Evolutionary conservation across 2,888 invertebrate genomes (phyloP).

Genomic region (Orthosia gracilis): DNA sequence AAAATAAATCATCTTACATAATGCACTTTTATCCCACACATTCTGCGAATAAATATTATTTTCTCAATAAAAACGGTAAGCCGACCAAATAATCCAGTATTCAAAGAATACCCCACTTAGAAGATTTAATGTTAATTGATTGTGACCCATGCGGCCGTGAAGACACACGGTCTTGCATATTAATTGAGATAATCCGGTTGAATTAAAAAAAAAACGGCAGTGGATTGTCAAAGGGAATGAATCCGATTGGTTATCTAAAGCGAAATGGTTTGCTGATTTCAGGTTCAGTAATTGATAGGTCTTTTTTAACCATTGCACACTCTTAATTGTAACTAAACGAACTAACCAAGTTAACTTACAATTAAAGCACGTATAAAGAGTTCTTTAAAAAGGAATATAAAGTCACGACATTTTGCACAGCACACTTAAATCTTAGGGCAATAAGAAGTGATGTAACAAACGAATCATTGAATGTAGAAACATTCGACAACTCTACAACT

Average conservation of each 20-base stretch:
- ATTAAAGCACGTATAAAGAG: too few relatives aligned
- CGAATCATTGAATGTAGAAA: constrained; percentile 62
- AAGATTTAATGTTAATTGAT: constrained; percentile 70
- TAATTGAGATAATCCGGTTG: constrained; percentile 72
- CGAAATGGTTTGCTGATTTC: constrained; percentile 3
- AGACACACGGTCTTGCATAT: constrained; percentile 64
- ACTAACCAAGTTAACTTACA: not conserved
- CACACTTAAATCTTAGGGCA: constrained; percentile 26
- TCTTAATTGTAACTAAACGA: not conserved
- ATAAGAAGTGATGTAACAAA: constrained; percentile 54
- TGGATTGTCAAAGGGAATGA: constrained; percentile 20
- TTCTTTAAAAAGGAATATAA: not conserved
- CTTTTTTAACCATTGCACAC: too few relatives aligned
- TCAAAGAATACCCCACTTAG: constrained; percentile 65
- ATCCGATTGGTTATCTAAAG: constrained; percentile 14
- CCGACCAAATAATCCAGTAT: constrained; percentile 54
- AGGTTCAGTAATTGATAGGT: not conserved
- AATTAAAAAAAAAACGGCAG: constrained; percentile 49
- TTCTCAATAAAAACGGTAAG: constrained; percentile 38
- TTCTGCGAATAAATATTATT: constrained; percentile 46
- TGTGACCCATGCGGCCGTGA: constrained; percentile 67
- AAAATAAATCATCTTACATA: constrained; percentile 10
- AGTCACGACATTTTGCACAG: not conserved
- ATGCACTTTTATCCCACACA: not conserved
- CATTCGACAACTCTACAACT: constrained; percentile 77